phyloP scores from a whole-genome alignment of 2,888 invertebrate genomes.

The Merodon equestris region DNA sequence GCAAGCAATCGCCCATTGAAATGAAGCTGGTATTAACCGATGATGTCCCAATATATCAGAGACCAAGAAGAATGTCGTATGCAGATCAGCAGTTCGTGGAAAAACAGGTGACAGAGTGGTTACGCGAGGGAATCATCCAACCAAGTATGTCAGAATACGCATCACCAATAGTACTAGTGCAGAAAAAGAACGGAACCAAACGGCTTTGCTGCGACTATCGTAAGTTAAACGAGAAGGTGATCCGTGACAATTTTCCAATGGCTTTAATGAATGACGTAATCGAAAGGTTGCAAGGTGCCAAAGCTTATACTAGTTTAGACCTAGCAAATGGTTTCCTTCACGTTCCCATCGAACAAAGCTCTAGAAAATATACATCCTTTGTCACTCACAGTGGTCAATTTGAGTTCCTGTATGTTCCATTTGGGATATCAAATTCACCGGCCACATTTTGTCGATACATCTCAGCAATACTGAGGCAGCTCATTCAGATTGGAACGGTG shows the following conservation, averaged over 20 bases:
- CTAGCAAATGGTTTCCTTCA: too few relatives aligned
- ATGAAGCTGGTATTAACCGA: constrained; percentile 53
- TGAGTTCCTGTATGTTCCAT: constrained; percentile 43
- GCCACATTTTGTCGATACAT: constrained; percentile 1
- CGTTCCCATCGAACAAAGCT: constrained; percentile 51
- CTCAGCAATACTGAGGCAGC: constrained; percentile 14
- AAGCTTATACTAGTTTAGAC: too few relatives aligned
- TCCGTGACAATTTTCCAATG: constrained; percentile 24
- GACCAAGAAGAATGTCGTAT: constrained; percentile 30
- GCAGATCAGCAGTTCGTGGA: constrained; percentile 70
- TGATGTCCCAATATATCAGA: constrained; percentile 49
- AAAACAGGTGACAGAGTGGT: constrained; percentile 69
- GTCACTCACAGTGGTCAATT: constrained; percentile 68
- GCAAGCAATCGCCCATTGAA: constrained; percentile 38
- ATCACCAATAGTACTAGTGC: constrained; percentile 40
- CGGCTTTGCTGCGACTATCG: too few relatives aligned
- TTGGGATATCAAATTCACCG: not conserved
- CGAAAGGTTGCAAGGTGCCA: constrained; percentile 68
- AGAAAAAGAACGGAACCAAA: constrained; percentile 24
- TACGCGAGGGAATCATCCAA: constrained; percentile 18
- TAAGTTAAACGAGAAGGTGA: not conserved
- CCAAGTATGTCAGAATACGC: too few relatives aligned
- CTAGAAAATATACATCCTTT: constrained; percentile 68
- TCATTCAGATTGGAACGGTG: constrained; percentile 21
- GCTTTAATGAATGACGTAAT: constrained; percentile 69